These are phyloP conservation scores for Phaedon cochleariae DNA, from an alignment of 2,888 invertebrate species.

Conservation along the genomic window DNA sequence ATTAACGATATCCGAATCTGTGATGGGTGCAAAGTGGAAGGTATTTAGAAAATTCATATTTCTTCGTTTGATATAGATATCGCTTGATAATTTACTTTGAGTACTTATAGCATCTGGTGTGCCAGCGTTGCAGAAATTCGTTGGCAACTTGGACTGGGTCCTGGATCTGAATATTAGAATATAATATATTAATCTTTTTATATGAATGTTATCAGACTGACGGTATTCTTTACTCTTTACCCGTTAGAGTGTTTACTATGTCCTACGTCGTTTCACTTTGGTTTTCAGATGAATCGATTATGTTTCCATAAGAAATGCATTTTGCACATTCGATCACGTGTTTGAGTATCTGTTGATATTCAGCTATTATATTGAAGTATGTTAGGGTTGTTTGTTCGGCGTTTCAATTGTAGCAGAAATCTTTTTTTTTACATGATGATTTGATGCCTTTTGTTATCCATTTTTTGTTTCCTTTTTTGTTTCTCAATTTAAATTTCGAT, in stretches of 20 bases:
- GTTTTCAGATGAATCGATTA: slow-evolving; percentile 1
- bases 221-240: neutral
- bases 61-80: too few species aligned
- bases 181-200: too few species aligned
- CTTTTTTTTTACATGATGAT: neutral
- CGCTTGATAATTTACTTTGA: too few species aligned
- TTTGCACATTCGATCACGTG: neutral
- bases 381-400: neutral
- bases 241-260: neutral
- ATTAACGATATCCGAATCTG: too few species aligned
- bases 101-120: neutral
- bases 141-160: slow-evolving; percentile 1
- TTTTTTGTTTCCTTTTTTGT: neutral
- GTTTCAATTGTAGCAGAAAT: slow-evolving; percentile 4
- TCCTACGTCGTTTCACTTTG: neutral
- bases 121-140: neutral
- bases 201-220: neutral
- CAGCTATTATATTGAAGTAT: neutral
- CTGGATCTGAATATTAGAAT: neutral
- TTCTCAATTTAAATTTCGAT: neutral
- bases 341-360: neutral
- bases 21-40: neutral
- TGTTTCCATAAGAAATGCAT: neutral
- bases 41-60: too few species aligned
- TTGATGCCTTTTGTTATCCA: slow-evolving; percentile 2